A percentile compares a stretch with the other conserved stretches of the same genome.
Evolutionary conservation across 2,888 invertebrate genomes (phyloP).

Genomic region (Drosophila testacea): DNA sequence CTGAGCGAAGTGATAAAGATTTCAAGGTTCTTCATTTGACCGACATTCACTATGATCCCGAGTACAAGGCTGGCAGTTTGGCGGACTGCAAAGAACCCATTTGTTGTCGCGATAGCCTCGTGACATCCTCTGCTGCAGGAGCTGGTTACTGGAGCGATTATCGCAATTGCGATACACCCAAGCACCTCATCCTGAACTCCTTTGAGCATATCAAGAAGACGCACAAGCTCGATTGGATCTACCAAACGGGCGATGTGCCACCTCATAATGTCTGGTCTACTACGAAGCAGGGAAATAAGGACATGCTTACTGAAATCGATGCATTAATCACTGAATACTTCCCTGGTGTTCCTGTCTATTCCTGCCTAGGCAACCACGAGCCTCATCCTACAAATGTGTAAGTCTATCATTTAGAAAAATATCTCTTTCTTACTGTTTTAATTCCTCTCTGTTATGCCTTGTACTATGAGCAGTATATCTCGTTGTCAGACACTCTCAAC

Average conservation of each 20-base stretch:
- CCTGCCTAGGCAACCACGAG: conserved; percentile 94
- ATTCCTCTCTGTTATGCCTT: too few relatives aligned
- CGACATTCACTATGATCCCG: conserved; percentile 92
- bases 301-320: conserved; percentile 87
- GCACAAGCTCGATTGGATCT: conserved; percentile 89
- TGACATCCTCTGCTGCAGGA: conserved; percentile 48
- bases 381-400: conserved; percentile 93
- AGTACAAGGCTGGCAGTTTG: conserved; percentile 89
- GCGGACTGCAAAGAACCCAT: conserved; percentile 91
- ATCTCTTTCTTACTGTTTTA: neutral
- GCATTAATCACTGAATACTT: conserved; percentile 87
- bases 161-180: conserved; percentile 91
- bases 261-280: conserved; percentile 96
- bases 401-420: conserved; percentile 78
- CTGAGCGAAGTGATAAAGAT: conserved; percentile 64
- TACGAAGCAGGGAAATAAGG: conserved; percentile 87
- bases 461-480: too few relatives aligned
- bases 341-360: conserved; percentile 87
- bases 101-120: conserved; percentile 87
- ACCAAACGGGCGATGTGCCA: conserved; percentile 95
- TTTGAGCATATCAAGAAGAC: conserved; percentile 87
- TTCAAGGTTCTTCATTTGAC: conserved; percentile 80
- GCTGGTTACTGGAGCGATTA: conserved; percentile 95
- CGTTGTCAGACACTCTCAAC: too few relatives aligned
- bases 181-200: conserved; percentile 89